Evolutionary conservation across 2,113 vertebrate species (phyloP).

Genomic region (Rhinolophus ferrumequinum): DNA sequence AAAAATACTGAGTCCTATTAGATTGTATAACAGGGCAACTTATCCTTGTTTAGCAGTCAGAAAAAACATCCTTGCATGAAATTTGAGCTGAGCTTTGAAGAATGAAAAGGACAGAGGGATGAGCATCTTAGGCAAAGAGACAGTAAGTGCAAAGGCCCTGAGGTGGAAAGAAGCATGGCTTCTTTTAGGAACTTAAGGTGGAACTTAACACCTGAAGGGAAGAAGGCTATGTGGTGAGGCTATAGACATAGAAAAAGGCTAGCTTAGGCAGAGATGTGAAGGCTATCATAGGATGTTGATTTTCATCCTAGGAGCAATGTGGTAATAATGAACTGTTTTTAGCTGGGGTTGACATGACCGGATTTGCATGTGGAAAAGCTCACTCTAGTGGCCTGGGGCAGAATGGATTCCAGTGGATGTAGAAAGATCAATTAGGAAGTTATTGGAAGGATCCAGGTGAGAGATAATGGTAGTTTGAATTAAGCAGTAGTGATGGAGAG

Average conservation of each 20-base stretch:
- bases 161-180: neutral
- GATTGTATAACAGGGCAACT: neutral
- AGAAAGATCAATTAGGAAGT: neutral
- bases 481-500: neutral
- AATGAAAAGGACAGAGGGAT: neutral
- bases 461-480: neutral
- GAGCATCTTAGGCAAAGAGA: neutral
- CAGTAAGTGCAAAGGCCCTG: neutral
- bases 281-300: neutral
- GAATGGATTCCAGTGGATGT: neutral
- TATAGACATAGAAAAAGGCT: neutral
- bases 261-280: neutral
- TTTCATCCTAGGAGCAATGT: neutral
- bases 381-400: neutral
- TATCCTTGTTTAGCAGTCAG: neutral
- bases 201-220: neutral
- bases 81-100: conserved; percentile 4
- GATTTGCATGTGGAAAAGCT: neutral
- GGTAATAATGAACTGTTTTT: neutral
- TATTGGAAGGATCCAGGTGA: neutral
- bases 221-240: neutral
- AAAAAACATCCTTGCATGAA: neutral
- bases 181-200: neutral
- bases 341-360: neutral
- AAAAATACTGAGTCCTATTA: neutral